A percentile compares a stretch with the other conserved stretches of the same genome.
phyloP scores from a whole-genome alignment of 2,797 vertebrate genomes.

The Mastacembelus armatus region DNA sequence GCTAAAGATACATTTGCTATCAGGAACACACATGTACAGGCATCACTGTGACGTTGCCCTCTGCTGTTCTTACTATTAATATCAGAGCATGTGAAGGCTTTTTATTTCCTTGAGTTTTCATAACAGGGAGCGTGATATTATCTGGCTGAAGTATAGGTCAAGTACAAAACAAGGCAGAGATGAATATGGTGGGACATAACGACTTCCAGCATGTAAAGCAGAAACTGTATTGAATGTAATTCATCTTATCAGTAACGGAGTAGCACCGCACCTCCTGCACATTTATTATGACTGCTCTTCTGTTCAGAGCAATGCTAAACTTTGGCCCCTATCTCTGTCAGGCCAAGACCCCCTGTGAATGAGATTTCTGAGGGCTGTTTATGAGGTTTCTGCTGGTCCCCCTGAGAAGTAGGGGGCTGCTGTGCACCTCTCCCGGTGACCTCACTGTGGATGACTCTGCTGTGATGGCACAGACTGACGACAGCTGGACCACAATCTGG shows the following conservation, averaged over 20 bases:
- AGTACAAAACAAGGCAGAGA: background rate
- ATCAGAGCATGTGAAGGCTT: background rate
- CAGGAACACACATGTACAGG: too few relatives aligned
- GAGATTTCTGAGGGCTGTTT: conserved; percentile 25
- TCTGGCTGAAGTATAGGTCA: background rate
- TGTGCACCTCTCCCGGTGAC: conserved; percentile 6
- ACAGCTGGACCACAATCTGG: conserved; percentile 40
- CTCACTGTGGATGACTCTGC: conserved; percentile 11
- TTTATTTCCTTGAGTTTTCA: too few relatives aligned
- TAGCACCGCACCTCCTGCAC: background rate
- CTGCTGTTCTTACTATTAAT: conserved; percentile 1
- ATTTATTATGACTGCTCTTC: conserved; percentile 21
- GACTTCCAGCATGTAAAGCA: conserved; percentile 21
- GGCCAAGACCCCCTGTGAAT: conserved; percentile 20
- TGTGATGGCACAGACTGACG: conserved; percentile 47
- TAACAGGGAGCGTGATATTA: too few relatives aligned
- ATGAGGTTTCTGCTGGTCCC: too few relatives aligned
- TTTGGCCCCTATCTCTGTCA: conserved; percentile 27
- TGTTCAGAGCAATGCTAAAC: conserved; percentile 28
- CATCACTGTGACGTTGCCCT: background rate
- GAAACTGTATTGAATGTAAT: conserved; percentile 2
- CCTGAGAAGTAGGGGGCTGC: conserved; percentile 27
- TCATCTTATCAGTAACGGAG: conserved; percentile 10
- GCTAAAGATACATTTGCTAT: too few relatives aligned
- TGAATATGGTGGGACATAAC: background rate